Percentiles rank a stretch among this genome's conserved stretches.
Conservation (phyloP, 92 coral and sea anemone species). For the Parazoanthus atlanticus region DNA sequence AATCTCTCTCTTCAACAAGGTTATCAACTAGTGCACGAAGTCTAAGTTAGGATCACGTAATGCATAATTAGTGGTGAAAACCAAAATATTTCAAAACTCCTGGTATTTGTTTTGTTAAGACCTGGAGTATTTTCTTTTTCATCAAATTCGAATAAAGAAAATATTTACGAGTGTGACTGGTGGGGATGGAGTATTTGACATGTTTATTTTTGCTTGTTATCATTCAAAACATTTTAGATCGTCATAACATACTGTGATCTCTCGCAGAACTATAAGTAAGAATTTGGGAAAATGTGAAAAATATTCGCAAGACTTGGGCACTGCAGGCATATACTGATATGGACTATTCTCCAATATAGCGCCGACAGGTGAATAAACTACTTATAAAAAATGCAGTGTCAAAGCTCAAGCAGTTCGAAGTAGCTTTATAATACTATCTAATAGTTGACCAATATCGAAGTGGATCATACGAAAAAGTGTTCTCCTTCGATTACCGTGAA, state of each 20-base stretch:
- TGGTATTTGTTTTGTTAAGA: slow-evolving; percentile 10
- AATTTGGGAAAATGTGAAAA: neutral
- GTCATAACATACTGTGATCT: neutral
- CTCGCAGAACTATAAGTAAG: neutral
- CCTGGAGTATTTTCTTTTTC: neutral
- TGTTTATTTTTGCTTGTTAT: neutral
- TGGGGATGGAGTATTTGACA: neutral
- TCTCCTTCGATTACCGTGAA: no score
- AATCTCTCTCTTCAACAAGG: neutral
- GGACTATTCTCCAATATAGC: no score
- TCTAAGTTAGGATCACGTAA: neutral
- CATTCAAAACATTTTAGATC: neutral
- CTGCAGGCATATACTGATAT: neutral
- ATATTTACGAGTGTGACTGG: slow-evolving; percentile 32
- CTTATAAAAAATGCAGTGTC: no score
- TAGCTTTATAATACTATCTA: no score
- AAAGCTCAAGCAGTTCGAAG: no score
- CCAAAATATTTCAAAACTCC: slow-evolving; percentile 3
- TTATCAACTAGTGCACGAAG: neutral
- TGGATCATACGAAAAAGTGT: no score
- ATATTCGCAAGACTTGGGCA: neutral
- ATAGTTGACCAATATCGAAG: no score
- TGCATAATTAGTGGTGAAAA: neutral
- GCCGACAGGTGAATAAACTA: neutral
- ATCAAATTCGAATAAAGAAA: slow-evolving; percentile 1